Conservation (phyloP, 2,113 vertebrate genomes). For the Rutilus rutilus region DNA sequence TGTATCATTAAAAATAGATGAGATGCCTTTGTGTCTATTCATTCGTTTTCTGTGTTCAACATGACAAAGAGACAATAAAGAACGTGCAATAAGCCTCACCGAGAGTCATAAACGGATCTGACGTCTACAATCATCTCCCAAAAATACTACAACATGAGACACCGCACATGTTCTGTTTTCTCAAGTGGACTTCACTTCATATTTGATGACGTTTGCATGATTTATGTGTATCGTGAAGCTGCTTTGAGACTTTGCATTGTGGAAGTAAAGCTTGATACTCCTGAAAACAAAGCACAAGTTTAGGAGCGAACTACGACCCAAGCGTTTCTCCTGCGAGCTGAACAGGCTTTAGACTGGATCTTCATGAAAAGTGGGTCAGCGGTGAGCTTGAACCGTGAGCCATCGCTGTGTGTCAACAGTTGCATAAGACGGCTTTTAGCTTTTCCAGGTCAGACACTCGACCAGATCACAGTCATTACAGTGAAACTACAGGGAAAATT, state of each 20-base stretch:
- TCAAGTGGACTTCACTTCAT: too few relatives aligned
- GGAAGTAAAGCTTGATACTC: background rate
- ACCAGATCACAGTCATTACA: slow-evolving; percentile 34
- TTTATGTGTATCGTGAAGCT: too few relatives aligned
- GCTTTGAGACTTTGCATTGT: too few relatives aligned
- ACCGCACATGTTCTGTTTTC: too few relatives aligned
- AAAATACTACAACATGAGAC: background rate
- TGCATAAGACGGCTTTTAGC: slow-evolving; percentile 55
- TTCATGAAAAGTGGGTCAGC: slow-evolving; percentile 49
- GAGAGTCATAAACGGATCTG: background rate
- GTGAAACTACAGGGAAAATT: background rate
- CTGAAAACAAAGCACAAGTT: background rate
- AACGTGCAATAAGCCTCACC: background rate
- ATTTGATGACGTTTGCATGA: too few relatives aligned
- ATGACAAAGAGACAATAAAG: slow-evolving; percentile 13
- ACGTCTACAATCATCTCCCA: background rate
- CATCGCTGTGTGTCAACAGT: slow-evolving; percentile 35
- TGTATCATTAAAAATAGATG: slow-evolving; percentile 18
- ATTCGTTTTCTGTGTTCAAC: background rate
- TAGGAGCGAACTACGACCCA: too few relatives aligned
- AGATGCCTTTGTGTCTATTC: background rate
- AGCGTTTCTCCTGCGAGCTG: background rate
- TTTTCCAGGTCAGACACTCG: slow-evolving; percentile 52
- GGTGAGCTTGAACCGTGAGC: slow-evolving; percentile 44
- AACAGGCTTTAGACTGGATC: slow-evolving; percentile 8